phyloP scores from a whole-genome alignment of 2,113 vertebrate genomes.

The Hylia prasina region DNA sequence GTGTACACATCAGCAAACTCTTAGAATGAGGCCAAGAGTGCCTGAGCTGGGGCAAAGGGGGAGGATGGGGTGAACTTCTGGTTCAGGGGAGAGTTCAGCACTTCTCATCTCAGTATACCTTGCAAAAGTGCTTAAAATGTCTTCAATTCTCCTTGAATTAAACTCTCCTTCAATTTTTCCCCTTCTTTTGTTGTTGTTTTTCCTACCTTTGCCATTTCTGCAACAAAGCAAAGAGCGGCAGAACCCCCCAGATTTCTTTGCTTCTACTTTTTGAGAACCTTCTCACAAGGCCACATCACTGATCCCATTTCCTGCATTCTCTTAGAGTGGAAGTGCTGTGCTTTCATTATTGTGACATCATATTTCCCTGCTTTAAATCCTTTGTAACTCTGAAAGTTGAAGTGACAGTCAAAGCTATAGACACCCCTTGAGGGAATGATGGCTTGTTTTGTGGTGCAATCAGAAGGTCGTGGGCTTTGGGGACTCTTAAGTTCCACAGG shows the following conservation, averaged over 20 bases:
- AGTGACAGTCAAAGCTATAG: not conserved
- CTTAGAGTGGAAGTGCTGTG: not conserved
- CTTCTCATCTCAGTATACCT: not conserved
- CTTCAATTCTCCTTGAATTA: not conserved
- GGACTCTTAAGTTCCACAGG: fast-evolving
- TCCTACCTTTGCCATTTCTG: not conserved
- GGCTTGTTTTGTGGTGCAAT: not conserved
- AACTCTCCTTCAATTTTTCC: not conserved
- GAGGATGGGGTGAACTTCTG: not conserved
- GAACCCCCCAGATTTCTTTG: not conserved
- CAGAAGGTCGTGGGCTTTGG: not conserved
- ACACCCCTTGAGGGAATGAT: not conserved
- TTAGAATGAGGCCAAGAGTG: not conserved
- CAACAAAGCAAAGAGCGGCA: not conserved
- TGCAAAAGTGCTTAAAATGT: not conserved
- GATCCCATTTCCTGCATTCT: not conserved
- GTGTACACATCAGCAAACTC: not conserved
- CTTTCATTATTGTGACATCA: not conserved
- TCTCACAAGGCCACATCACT: not conserved
- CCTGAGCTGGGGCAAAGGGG: not conserved
- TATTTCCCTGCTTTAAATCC: not conserved
- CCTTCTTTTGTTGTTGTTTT: not conserved
- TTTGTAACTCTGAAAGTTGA: not conserved
- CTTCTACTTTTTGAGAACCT: not conserved
- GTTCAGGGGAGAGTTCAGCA: not conserved